A percentile compares a stretch with the other conserved stretches of the same genome.
Conservation (phyloP, 2,797 vertebrate genomes). For the Pangasius sanitwongsei region DNA sequence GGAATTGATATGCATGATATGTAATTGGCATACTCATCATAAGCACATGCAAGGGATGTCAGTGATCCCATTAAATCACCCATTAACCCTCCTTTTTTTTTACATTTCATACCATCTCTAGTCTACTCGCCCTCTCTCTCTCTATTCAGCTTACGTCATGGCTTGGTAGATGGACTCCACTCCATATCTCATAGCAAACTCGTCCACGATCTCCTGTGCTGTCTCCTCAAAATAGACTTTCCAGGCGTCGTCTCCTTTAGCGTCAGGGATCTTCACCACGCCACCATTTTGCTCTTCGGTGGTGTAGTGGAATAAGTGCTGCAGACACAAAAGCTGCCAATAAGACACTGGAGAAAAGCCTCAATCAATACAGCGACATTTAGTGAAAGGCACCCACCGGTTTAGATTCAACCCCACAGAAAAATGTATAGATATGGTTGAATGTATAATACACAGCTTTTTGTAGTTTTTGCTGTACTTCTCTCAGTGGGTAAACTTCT, state of each 20-base stretch:
- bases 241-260: constrained; percentile 96
- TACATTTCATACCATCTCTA: not conserved
- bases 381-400: not conserved
- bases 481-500: not conserved
- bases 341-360: constrained; percentile 20
- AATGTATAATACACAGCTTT: not conserved
- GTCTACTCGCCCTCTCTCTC: not conserved
- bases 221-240: constrained; percentile 98
- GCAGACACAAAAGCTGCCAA: constrained; percentile 33
- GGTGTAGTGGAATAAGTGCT: constrained; percentile 97
- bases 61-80: not conserved
- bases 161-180: constrained; percentile 99
- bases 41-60: not conserved
- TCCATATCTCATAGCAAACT: constrained; percentile 97
- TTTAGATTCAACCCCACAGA: not conserved
- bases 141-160: constrained; percentile 85
- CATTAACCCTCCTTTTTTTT: not conserved
- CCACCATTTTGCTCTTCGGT: constrained; percentile 93
- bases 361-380: not conserved
- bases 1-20: not conserved
- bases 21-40: not conserved
- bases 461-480: not conserved
- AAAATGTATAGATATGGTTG: not conserved
- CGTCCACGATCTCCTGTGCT: constrained; percentile 93
- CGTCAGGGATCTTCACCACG: constrained; percentile 92